A percentile compares a stretch with the other conserved stretches of the same genome.
Evolutionary conservation across 2,113 vertebrate genomes (phyloP).

Genomic region (Chamaea fasciata): DNA sequence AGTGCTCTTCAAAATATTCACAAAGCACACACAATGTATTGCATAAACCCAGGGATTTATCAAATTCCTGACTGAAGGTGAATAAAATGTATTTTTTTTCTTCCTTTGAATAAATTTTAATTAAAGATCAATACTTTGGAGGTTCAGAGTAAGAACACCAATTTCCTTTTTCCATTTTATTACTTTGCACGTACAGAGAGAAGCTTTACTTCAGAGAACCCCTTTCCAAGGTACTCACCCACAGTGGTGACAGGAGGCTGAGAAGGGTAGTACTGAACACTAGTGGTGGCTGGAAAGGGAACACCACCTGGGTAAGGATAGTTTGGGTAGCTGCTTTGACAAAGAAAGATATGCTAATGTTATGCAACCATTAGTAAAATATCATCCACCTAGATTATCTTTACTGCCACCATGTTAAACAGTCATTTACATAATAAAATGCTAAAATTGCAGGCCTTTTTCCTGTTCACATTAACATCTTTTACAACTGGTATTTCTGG

Average conservation of each 20-base stretch:
- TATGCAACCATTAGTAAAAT: background rate
- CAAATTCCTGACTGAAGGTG: background rate
- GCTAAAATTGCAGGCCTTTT: background rate
- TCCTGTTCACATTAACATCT: background rate
- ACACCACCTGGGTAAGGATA: conserved; percentile 86
- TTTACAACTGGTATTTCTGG: background rate
- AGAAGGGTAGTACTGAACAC: conserved; percentile 83
- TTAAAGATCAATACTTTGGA: background rate
- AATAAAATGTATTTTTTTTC: background rate
- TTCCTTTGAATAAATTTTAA: background rate
- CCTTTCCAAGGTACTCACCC: conserved; percentile 78
- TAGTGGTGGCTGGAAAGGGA: conserved; percentile 84
- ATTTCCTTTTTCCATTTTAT: background rate
- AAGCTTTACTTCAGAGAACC: background rate
- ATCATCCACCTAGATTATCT: background rate
- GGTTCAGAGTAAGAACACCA: background rate
- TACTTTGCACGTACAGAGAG: background rate
- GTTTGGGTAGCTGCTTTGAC: conserved; percentile 82
- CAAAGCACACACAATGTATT: background rate
- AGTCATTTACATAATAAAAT: background rate
- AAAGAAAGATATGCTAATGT: background rate
- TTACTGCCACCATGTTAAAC: background rate
- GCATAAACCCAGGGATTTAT: background rate
- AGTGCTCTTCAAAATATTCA: background rate
- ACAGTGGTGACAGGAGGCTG: conserved; percentile 87